Conservation (phyloP, 2,888 invertebrate genomes). For the Troides aeacus region DNA sequence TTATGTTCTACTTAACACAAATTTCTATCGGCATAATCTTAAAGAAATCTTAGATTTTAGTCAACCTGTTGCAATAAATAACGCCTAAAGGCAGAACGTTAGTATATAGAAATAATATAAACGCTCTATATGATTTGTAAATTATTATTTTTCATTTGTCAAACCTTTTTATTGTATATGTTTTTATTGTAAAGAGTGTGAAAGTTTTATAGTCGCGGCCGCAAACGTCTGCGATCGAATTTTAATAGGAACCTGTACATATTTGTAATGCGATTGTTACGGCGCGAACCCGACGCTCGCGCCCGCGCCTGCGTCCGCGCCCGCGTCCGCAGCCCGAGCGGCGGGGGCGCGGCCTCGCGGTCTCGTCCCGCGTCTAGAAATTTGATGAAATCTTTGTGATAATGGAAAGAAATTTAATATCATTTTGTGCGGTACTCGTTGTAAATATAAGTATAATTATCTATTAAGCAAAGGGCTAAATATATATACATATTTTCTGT, state of each 20-base stretch:
- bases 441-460: conserved; percentile 61
- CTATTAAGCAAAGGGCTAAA: conserved; percentile 58
- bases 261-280: conserved; percentile 65
- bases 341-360: too few species aligned
- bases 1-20: conserved; percentile 38
- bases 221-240: conserved; percentile 4
- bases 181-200: conserved; percentile 56
- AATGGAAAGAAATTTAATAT: conserved; percentile 65
- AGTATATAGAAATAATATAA: conserved; percentile 42
- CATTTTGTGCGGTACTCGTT: conserved; percentile 62
- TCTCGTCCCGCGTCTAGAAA: conserved; percentile 51
- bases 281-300: conserved; percentile 57
- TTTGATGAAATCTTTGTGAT: conserved; percentile 72
- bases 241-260: conserved; percentile 58
- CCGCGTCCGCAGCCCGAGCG: conserved; percentile 36
- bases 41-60: conserved; percentile 54
- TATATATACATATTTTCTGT: conserved; percentile 43
- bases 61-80: conserved; percentile 70
- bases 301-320: conserved; percentile 52
- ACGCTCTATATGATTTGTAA: conserved; percentile 50
- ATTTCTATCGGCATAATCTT: conserved; percentile 58
- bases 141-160: conserved; percentile 47
- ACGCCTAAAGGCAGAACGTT: conserved; percentile 59
- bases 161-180: conserved; percentile 48
- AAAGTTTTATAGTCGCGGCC: conserved; percentile 37